Base-by-base conservation (phyloP, 2,797 vertebrate species). In the Paedocypris micromegethes region DNA sequence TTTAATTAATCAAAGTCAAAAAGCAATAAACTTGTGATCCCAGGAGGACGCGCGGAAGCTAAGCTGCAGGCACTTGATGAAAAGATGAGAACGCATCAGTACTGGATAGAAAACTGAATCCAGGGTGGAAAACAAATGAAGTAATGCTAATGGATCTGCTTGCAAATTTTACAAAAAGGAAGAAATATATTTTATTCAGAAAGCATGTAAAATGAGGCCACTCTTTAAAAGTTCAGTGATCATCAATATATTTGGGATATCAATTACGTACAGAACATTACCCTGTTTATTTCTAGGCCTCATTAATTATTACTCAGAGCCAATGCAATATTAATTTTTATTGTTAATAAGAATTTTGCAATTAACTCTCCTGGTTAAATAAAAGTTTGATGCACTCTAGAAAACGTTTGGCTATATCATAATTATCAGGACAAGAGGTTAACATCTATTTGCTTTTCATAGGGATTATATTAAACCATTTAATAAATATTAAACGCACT, bases 221-320 rank as follows among this genome's bases (percentile, higher is more conserved):
- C 9, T 38, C 62, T 62, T 8, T 62, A 43, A 69, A 54, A 48
- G 67, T 54, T 58, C 57, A 51, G 38, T 63, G 45, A 40, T 62
- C 39, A 43, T 70, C 58, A 54, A 53, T 73, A 50, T 45, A 6
- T 43, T 5, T 4, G 65, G 79, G 79, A 81, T 83, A 72, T 73
- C 66, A 66, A 63, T 71, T 66, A 74, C 23, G 23, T 23, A 23
- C 75, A 79, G 72, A 83, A 85, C 72, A 65, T 81, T 23, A 23
- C 23, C 23, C 23, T 23, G 23, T 23, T 23, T 23, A 23, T 23
- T 23, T 23, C 43, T 68, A 68, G 55, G 78, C 68, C 70, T 87
- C 85, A 88, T 90, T 76, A 88, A 90, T 89, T 87, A 89, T 89
- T 89, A 69, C 82, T 84, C 66, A 70, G 54, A 77, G 78, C 76